Evolutionary conservation across 1,140 invertebrate genomes (phyloP), one percentile per base, ranked within the genome.

Genomic region (Zophobas morio): DNA sequence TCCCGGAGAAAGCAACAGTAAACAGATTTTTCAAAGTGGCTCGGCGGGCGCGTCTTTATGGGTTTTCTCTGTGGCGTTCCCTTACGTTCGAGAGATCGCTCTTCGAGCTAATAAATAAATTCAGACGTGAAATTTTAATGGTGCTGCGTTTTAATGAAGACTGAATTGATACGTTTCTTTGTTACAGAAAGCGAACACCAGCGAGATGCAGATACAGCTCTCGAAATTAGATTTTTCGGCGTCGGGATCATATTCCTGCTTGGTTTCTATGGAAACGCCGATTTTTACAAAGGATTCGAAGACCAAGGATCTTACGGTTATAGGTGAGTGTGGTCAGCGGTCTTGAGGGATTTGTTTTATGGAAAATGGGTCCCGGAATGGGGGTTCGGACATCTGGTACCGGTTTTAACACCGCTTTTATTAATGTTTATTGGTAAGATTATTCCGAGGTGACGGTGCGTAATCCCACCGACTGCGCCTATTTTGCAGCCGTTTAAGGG

Each of bases 231-330:
- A 93, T 83, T 94, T 94, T 84, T 89, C 91, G 79, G 91, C 93
- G 53, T 90, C 91, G 37, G 94, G 93, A 73, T 87, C 87, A 75
- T 95, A 94, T 86, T 92, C 90, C 40, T 95, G 94, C 84, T 91
- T 93, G 82, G 93, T 95, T 8, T 92, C 93, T 46, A 91, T 92
- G 81, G 90, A 92, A 82, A 91, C 91, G 66, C 94, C 94, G 73
- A 94, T 95, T 82, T 95, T 91, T 85, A 94, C 91, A 49, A 92
- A 93, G 85, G 90, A 91, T 79, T 94, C 94, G 4, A 89, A 90
- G 51, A 89, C 89, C 78, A 91, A 91, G 81, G 89, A 93, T 80
- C 89, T 95, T 74, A 92, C 91, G 80, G 92, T 95, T 76, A 94
- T 94, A 88, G 90, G 94, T 94, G 87, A 89, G 92, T 91, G 83